Evolutionary conservation across 2,888 invertebrate genomes (phyloP).

Genomic region (Capitulum mitella): DNA sequence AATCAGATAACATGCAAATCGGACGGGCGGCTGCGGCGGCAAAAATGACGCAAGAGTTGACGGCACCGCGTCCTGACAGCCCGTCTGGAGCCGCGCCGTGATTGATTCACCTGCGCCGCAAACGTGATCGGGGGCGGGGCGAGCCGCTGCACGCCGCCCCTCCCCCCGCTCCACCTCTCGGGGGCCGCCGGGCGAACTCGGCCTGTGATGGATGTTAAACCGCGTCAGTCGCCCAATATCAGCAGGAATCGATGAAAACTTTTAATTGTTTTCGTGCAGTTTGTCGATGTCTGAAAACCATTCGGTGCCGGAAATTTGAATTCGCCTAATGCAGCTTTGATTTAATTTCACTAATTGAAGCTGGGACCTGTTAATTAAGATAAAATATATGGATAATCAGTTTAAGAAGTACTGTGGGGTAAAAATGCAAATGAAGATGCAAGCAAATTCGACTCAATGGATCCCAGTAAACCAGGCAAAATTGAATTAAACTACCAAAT

Average conservation of each 20-base stretch:
- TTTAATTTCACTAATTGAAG: constrained; percentile 23
- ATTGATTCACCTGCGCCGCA: no score
- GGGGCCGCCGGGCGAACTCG: neutral
- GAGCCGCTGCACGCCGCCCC: no score
- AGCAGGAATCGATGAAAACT: neutral
- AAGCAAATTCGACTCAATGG: constrained; percentile 2
- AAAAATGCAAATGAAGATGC: constrained; percentile 22
- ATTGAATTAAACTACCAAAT: neutral
- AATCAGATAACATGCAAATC: constrained; percentile 8
- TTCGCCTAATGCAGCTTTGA: constrained; percentile 10
- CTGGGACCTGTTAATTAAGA: constrained; percentile 10
- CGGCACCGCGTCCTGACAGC: no score
- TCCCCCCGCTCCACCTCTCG: no score
- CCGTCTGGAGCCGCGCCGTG: no score
- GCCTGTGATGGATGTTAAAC: neutral
- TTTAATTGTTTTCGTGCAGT: constrained; percentile 24
- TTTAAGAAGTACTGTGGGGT: constrained; percentile 14
- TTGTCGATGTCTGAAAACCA: neutral
- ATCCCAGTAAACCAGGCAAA: neutral
- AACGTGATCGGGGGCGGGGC: no score
- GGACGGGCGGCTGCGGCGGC: neutral
- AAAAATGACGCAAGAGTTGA: neutral
- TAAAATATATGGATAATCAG: constrained; percentile 22
- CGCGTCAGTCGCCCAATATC: neutral
- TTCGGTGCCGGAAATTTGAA: constrained; percentile 22